A percentile compares a stretch with the other conserved stretches of the same genome.
Evolutionary conservation across 2,797 vertebrate genomes (phyloP).

Genomic region (Tragelaphus oryx): DNA sequence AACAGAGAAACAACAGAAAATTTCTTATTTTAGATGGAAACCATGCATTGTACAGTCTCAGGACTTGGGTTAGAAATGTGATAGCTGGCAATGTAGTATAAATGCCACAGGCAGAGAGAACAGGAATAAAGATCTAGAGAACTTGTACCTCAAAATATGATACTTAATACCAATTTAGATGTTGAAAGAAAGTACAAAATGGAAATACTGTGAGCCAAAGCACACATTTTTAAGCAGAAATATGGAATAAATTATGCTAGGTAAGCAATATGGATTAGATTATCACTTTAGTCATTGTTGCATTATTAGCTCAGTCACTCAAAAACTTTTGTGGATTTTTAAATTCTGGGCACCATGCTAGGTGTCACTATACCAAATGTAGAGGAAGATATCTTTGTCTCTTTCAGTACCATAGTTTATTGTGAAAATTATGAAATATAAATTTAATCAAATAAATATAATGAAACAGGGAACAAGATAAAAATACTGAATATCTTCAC

Average conservation of each 20-base stretch:
- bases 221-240: background rate
- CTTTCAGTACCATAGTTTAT: background rate
- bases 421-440: background rate
- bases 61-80: background rate
- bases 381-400: background rate
- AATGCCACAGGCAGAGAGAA: background rate
- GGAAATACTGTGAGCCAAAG: background rate
- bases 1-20: background rate
- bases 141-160: background rate
- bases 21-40: background rate
- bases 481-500: background rate
- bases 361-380: background rate
- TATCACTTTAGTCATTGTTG: background rate
- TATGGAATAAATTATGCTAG: background rate
- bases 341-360: background rate
- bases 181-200: background rate
- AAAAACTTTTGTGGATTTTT: background rate
- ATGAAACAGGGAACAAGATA: background rate
- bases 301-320: background rate
- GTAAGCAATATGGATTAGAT: background rate
- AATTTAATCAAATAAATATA: background rate
- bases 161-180: background rate
- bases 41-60: no score
- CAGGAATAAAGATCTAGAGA: background rate
- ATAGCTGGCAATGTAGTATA: background rate